phyloP scores from a whole-genome alignment of 2,797 vertebrate species.

The Dermochelys coriacea region DNA sequence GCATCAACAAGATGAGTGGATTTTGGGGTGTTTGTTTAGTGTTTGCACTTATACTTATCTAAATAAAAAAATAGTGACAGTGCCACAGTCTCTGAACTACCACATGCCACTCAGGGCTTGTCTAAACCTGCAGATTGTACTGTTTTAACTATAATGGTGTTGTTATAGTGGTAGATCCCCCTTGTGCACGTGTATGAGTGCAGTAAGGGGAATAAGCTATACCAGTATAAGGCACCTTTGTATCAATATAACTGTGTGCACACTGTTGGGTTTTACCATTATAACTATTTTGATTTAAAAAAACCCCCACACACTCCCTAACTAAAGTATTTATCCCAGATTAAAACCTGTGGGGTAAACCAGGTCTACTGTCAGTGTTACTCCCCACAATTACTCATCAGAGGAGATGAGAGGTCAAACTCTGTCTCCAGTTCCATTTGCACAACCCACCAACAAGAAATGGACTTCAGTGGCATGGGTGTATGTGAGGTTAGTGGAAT shows the following conservation, averaged over 20 bases:
- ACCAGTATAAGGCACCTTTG: not conserved
- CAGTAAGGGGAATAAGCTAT: not conserved
- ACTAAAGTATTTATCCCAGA: not conserved
- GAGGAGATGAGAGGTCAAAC: not conserved
- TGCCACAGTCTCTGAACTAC: not conserved
- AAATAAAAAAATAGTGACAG: not conserved
- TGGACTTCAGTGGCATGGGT: not conserved
- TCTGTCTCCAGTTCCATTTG: not conserved
- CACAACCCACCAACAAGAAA: not conserved
- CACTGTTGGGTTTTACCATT: not conserved
- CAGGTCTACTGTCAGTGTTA: not conserved
- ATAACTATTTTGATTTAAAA: not conserved
- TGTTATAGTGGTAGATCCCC: not conserved
- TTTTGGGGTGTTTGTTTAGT: not conserved
- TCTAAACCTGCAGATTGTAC: not conserved
- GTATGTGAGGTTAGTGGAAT: not conserved
- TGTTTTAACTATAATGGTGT: not conserved
- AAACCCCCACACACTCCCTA: not conserved
- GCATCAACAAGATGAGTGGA: not conserved
- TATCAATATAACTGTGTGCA: not conserved
- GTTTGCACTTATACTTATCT: not conserved
- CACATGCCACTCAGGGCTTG: not conserved
- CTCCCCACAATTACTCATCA: not conserved
- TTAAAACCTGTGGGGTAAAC: not conserved
- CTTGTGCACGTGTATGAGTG: not conserved